Conservation (phyloP, 2,888 invertebrate species). For the Chrysodeixis includens region DNA sequence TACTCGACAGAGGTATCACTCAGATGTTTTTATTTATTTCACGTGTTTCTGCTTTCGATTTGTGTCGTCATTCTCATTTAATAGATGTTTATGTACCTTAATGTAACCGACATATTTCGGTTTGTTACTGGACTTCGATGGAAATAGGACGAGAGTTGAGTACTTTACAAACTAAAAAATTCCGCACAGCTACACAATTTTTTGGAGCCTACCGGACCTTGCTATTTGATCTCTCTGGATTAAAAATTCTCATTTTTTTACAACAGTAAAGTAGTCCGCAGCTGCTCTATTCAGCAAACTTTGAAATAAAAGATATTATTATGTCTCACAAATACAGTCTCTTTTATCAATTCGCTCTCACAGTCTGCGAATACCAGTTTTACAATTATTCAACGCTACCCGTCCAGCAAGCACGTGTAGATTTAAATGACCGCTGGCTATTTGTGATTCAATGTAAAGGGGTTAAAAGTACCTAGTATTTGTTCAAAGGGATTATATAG, state of each 20-base stretch:
- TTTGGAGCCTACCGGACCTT: no score
- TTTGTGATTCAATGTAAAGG: neutral
- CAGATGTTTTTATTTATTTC: neutral
- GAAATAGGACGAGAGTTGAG: no score
- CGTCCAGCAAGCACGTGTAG: neutral
- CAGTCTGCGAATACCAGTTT: neutral
- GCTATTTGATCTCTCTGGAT: no score
- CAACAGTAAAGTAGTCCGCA: no score
- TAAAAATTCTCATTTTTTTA: no score
- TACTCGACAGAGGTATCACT: neutral
- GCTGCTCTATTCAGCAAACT: no score
- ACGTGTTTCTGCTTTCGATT: neutral
- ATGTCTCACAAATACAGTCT: neutral
- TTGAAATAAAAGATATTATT: no score
- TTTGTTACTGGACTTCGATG: no score
- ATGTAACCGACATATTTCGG: no score
- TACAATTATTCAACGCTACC: neutral
- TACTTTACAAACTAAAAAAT: no score
- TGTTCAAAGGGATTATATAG: slow-evolving; percentile 5
- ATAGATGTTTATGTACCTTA: no score
- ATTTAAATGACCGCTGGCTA: neutral
- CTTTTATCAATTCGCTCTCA: neutral
- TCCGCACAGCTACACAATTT: no score
- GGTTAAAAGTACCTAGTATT: neutral
- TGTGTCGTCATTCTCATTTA: neutral